These are phyloP conservation scores for Eucidaris tribuloides DNA, from an alignment of 35 echinoderm and acorn worm genomes.

Conservation along the genomic window DNA sequence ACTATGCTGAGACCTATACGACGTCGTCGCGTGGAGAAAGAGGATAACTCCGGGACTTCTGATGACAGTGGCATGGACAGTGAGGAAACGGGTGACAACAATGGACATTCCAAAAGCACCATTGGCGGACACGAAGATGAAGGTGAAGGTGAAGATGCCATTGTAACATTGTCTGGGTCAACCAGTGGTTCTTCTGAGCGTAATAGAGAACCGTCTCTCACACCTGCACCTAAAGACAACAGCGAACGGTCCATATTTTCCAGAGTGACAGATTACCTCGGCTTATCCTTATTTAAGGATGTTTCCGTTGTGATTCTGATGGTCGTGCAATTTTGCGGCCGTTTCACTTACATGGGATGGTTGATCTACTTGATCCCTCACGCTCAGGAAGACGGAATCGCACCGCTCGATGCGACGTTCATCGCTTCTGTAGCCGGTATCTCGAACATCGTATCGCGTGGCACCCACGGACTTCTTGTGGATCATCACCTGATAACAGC, in stretches of 20 bases:
- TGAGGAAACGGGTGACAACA: constrained; percentile 10
- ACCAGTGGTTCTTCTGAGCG: no score
- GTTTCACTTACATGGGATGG: constrained; percentile 85
- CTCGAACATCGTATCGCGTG: constrained; percentile 72
- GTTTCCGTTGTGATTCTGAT: constrained; percentile 61
- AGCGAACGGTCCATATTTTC: no score
- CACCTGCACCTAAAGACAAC: no score
- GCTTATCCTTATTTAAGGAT: constrained; percentile 67
- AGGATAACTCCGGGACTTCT: no score
- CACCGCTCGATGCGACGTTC: constrained; percentile 60
- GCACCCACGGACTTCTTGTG: constrained; percentile 57
- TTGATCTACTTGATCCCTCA: constrained; percentile 82
- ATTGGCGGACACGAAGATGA: no score
- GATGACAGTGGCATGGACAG: no score
- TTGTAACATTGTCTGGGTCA: no score
- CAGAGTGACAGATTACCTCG: constrained; percentile 24
- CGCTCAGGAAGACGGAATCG: constrained; percentile 70
- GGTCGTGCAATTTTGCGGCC: constrained; percentile 77
- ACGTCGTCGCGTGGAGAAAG: no score
- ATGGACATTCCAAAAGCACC: no score
- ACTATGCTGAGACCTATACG: constrained; percentile 62
- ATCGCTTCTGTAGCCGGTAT: constrained; percentile 72
- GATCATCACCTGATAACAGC: constrained; percentile 66
- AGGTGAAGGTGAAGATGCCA: no score
- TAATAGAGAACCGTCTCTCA: no score